Conservation (phyloP, 1,140 invertebrate genomes). For the Hirudo medicinalis region DNA sequence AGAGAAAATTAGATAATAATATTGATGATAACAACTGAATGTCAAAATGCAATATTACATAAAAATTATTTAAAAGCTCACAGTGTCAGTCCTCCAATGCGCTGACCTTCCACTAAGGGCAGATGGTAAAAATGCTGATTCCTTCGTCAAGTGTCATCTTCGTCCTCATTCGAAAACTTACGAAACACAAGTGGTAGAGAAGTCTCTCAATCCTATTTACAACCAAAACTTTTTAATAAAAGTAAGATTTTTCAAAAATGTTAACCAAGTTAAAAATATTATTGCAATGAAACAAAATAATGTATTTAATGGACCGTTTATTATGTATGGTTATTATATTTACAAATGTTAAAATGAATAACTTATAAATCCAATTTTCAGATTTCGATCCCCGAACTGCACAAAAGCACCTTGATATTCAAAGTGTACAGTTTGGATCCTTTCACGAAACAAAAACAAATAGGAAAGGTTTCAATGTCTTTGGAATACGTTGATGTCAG, state of each 20-base stretch:
- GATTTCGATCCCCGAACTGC: not conserved
- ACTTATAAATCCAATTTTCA: not conserved
- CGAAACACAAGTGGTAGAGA: constrained; percentile 97
- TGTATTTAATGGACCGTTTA: too few species aligned
- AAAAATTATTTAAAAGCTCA: constrained; percentile 22
- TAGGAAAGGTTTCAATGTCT: not conserved
- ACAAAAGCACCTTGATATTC: not conserved
- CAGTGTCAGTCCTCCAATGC: constrained; percentile 60
- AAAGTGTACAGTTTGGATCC: not conserved
- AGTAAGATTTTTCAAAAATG: constrained; percentile 45
- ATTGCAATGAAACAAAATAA: too few species aligned
- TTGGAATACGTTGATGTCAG: not conserved
- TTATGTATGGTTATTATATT: too few species aligned
- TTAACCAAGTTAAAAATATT: not conserved
- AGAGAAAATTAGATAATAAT: too few species aligned
- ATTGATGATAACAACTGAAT: too few species aligned
- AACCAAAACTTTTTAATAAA: constrained; percentile 99
- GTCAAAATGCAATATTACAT: too few species aligned
- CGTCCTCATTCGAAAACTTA: constrained; percentile 99
- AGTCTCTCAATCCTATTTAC: constrained; percentile 93
- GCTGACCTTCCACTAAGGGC: constrained; percentile 52
- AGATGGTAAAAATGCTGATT: constrained; percentile 92
- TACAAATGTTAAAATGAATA: too few species aligned
- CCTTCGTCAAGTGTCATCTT: constrained; percentile 94
- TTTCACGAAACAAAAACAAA: not conserved